Percentiles rank a stretch among this genome's conserved stretches.
phyloP scores from a whole-genome alignment of 2,888 invertebrate species.

The Timandra comae region DNA sequence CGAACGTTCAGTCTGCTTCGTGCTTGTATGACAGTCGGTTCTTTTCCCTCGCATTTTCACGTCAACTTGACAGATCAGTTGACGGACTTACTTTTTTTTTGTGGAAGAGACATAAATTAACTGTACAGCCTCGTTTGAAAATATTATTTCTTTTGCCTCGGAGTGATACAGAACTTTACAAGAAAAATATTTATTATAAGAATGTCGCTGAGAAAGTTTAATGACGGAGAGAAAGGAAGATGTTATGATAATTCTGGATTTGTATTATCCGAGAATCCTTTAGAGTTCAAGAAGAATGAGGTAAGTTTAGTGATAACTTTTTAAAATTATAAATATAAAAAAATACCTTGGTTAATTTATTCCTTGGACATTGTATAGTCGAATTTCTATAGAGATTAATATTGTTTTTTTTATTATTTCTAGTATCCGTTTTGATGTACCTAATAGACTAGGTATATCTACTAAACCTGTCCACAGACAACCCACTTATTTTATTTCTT shows the following conservation, averaged over 20 bases:
- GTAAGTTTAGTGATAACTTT: no score
- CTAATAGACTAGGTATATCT: no score
- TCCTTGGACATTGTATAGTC: no score
- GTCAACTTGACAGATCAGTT: conserved; percentile 28
- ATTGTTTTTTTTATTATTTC: no score
- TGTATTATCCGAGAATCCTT: conserved; percentile 54
- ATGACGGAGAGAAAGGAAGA: conserved; percentile 39
- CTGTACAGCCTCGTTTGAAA: no score
- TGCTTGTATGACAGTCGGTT: conserved; percentile 15
- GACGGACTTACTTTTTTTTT: conserved; percentile 45
- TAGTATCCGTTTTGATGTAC: no score
- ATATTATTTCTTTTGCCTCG: not conserved
- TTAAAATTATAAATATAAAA: no score
- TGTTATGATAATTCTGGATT: conserved; percentile 59
- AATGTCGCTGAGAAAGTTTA: conserved; percentile 28
- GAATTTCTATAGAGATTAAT: no score
- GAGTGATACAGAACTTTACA: conserved; percentile 18
- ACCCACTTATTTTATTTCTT: no score
- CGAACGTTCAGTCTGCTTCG: conserved; percentile 16
- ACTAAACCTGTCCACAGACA: no score
- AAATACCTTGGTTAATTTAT: no score
- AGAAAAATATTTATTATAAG: conserved; percentile 15
- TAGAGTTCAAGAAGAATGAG: conserved; percentile 37
- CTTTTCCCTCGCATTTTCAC: conserved; percentile 10
- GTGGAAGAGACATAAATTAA: no score